phyloP scores from a whole-genome alignment of 2,888 invertebrate species.

The Bembecia ichneumoniformis region DNA sequence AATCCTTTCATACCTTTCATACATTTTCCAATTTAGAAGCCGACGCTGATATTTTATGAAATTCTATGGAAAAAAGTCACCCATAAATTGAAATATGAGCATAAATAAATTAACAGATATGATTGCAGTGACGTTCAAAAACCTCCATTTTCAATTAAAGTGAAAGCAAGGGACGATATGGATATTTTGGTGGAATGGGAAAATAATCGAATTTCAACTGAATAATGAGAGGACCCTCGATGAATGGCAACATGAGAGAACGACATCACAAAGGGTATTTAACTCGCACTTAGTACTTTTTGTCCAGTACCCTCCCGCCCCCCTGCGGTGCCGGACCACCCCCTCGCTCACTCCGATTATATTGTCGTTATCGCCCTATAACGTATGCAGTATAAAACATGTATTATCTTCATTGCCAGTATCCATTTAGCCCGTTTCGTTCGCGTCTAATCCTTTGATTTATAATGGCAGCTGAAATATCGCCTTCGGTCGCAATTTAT shows the following conservation, averaged over 20 bases:
- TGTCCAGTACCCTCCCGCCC: slow-evolving; percentile 27
- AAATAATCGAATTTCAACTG: slow-evolving; percentile 70
- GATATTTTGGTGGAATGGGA: slow-evolving; percentile 69
- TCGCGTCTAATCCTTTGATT: slow-evolving; percentile 64
- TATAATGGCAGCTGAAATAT: slow-evolving; percentile 62
- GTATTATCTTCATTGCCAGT: slow-evolving; percentile 62
- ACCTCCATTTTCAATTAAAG: slow-evolving; percentile 64
- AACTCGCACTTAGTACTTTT: slow-evolving; percentile 71
- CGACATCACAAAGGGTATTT: slow-evolving; percentile 68
- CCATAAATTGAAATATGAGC: slow-evolving; percentile 18
- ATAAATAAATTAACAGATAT: slow-evolving; percentile 53
- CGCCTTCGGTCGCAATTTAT: slow-evolving; percentile 60
- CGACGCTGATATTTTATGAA: neutral
- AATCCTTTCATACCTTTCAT: too few relatives aligned
- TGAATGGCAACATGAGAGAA: slow-evolving; percentile 56
- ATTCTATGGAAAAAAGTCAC: neutral
- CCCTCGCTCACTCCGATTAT: slow-evolving; percentile 45
- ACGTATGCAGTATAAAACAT: slow-evolving; percentile 68
- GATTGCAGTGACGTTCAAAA: slow-evolving; percentile 40
- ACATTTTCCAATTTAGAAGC: too few relatives aligned
- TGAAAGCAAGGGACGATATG: slow-evolving; percentile 67
- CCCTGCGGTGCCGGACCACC: slow-evolving; percentile 37
- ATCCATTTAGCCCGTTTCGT: slow-evolving; percentile 55
- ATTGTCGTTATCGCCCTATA: slow-evolving; percentile 65
- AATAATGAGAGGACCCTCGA: slow-evolving; percentile 69